Conservation (phyloP, 2,113 vertebrate genomes). For the Opisthocomus hoazin region DNA sequence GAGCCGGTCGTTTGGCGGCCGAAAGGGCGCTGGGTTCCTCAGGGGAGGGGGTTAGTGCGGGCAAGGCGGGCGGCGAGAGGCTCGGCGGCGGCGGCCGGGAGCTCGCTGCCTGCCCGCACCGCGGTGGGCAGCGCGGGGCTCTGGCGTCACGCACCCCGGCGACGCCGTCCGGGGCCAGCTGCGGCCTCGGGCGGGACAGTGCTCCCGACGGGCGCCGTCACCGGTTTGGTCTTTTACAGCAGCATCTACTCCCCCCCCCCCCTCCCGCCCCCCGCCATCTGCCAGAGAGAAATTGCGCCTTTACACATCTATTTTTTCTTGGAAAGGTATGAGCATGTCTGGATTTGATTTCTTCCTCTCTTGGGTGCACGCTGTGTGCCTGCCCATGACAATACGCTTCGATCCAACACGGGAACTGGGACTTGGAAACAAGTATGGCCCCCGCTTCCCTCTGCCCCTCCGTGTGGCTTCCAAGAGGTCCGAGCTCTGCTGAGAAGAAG, state of each 20-base stretch:
- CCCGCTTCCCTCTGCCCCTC: background rate
- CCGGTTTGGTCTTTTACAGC: background rate
- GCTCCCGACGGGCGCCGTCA: background rate
- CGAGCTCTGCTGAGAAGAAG: background rate
- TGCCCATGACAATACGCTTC: background rate
- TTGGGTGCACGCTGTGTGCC: background rate
- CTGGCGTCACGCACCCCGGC: too few species aligned
- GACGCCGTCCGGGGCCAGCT: background rate
- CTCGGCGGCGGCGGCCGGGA: background rate
- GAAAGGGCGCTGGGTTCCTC: background rate
- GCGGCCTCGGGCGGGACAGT: background rate
- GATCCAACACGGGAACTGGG: background rate
- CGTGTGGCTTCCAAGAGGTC: background rate
- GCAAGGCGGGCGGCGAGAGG: too few species aligned
- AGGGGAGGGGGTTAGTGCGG: background rate
- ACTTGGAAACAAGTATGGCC: background rate
- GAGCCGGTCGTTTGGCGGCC: background rate
- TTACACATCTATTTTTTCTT: background rate
- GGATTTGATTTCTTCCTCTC: background rate
- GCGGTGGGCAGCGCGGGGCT: rapidly evolving
- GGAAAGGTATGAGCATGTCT: background rate
- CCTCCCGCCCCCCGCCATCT: background rate
- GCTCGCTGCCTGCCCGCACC: background rate
- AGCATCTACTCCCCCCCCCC: background rate
- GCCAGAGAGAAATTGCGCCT: background rate